phyloP scores from a whole-genome alignment of 2,888 invertebrate species.

The Parasteatoda lunata region DNA sequence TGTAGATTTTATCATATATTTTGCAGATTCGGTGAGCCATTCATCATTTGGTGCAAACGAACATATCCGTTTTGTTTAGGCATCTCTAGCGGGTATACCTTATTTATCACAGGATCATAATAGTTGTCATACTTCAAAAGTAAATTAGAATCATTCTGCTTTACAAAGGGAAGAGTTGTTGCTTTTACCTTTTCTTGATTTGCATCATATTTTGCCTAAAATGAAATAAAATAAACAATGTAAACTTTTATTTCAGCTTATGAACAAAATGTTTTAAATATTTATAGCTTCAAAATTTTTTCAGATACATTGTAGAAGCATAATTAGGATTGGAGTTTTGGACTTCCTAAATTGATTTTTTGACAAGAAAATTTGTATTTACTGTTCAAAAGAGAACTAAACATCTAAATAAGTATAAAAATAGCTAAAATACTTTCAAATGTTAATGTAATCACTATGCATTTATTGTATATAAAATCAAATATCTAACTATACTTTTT shows the following conservation, averaged over 20 bases:
- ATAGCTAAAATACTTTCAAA: too few relatives aligned
- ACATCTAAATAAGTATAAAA: too few relatives aligned
- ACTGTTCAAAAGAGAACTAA: too few relatives aligned
- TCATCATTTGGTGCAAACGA: conserved; percentile 54
- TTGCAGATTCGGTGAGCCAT: conserved; percentile 58
- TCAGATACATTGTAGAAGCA: too few relatives aligned
- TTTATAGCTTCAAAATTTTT: neutral
- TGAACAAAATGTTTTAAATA: neutral
- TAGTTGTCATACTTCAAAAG: conserved; percentile 51
- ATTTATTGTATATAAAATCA: too few relatives aligned
- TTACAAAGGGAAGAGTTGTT: conserved; percentile 77
- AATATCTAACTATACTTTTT: too few relatives aligned
- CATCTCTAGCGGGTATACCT: conserved; percentile 32
- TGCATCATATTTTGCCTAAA: conserved; percentile 83
- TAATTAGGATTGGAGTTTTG: too few relatives aligned
- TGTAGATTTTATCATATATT: conserved; percentile 26
- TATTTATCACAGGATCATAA: conserved; percentile 26
- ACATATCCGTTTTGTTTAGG: conserved; percentile 64
- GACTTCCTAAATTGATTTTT: too few relatives aligned
- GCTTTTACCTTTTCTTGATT: conserved; percentile 77
- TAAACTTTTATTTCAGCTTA: conserved; percentile 3
- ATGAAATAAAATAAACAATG: conserved; percentile 53
- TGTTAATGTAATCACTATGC: too few relatives aligned
- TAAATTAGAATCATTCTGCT: conserved; percentile 51
- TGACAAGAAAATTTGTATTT: too few relatives aligned